Conservation (phyloP, 2,113 vertebrate genomes). For the Pipa parva region DNA sequence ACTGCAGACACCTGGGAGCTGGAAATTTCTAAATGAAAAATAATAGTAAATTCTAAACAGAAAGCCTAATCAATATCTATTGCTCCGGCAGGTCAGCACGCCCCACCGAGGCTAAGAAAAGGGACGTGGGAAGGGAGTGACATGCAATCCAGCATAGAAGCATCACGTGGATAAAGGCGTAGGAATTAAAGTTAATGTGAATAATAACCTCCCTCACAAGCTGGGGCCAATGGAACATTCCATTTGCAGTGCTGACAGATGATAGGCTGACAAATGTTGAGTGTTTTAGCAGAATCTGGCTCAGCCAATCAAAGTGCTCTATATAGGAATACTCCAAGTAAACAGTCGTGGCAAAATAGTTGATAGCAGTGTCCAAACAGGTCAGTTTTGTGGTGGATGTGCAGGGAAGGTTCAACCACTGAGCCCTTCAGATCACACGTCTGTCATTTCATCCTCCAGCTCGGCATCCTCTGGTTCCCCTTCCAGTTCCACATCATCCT, state of each 20-base stretch:
- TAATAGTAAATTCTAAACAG: too few relatives aligned
- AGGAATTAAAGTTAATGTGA: neutral
- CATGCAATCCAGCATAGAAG: neutral
- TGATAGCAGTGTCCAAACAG: neutral
- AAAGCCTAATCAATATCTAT: too few relatives aligned
- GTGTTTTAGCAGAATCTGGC: conserved; percentile 1
- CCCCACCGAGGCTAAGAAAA: too few relatives aligned
- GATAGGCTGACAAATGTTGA: neutral
- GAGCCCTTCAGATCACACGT: conserved; percentile 69
- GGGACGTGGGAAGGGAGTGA: neutral
- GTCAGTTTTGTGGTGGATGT: too few relatives aligned
- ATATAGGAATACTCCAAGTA: neutral
- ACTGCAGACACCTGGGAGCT: too few relatives aligned
- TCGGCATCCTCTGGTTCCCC: conserved; percentile 85
- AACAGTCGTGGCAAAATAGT: neutral
- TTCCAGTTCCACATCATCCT: conserved; percentile 68
- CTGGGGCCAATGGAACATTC: neutral
- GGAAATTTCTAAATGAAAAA: too few relatives aligned
- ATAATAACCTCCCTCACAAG: neutral
- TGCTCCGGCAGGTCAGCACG: too few relatives aligned
- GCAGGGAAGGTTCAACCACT: neutral
- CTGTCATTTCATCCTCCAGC: conserved; percentile 96
- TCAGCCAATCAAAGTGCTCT: conserved; percentile 21
- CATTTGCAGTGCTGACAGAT: neutral
- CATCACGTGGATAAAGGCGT: neutral